Conservation (phyloP, 2,797 vertebrate genomes). For the Myripristis jacobus region DNA sequence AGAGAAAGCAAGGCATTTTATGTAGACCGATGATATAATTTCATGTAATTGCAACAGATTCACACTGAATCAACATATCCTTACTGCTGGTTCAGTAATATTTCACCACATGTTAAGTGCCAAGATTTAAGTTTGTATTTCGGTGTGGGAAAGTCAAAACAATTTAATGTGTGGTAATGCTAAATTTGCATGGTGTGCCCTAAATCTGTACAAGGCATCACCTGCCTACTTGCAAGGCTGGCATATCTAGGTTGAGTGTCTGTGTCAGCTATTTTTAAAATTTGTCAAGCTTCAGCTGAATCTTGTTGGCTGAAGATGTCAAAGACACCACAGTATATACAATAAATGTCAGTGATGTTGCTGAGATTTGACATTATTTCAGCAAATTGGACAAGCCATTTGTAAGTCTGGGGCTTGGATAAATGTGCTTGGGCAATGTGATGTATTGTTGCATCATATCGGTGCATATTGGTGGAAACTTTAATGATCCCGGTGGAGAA, state of each 20-base stretch:
- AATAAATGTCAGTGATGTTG: not conserved
- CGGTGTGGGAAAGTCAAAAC: conserved; percentile 37
- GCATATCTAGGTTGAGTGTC: conserved; percentile 66
- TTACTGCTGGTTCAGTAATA: too few relatives aligned
- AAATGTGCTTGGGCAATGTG: too few relatives aligned
- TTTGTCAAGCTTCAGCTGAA: conserved; percentile 57
- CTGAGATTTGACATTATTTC: conserved; percentile 41
- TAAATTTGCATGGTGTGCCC: conserved; percentile 55
- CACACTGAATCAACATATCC: not conserved
- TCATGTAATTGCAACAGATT: conserved; percentile 12
- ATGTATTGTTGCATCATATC: too few relatives aligned
- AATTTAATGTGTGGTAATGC: conserved; percentile 52
- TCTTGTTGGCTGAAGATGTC: conserved; percentile 41
- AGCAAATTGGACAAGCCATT: conserved; percentile 18
- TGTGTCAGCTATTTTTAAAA: conserved; percentile 72
- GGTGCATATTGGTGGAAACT: too few relatives aligned
- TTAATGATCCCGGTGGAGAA: too few relatives aligned
- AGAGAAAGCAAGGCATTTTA: conserved; percentile 24
- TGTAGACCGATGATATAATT: conserved; percentile 18
- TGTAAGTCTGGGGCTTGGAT: conserved; percentile 1
- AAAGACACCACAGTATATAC: conserved; percentile 13
- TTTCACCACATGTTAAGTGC: too few relatives aligned
- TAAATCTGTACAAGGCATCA: conserved; percentile 63
- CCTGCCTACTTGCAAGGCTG: conserved; percentile 54
- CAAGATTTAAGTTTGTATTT: conserved; percentile 3